Conservation (phyloP, 2,113 vertebrate genomes). For the Syngnathus scovelli region DNA sequence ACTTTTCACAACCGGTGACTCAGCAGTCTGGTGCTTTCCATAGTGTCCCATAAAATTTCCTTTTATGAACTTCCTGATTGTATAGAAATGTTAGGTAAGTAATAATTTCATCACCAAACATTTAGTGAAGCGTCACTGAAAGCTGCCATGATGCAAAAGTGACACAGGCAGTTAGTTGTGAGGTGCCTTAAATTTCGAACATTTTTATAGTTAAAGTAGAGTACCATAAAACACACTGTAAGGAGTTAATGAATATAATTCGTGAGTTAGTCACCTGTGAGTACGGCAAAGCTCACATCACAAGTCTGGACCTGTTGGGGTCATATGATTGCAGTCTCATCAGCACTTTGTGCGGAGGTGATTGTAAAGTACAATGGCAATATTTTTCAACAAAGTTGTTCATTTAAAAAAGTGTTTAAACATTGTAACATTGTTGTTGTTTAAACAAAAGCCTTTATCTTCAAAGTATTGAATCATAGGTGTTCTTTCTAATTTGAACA, state of each 20-base stretch:
- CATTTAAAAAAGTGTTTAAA: neutral
- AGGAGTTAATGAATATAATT: constrained; percentile 3
- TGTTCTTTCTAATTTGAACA: too few relatives aligned
- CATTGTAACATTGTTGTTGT: neutral
- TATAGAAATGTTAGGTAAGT: neutral
- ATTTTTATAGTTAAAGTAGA: neutral
- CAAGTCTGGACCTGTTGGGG: constrained; percentile 28
- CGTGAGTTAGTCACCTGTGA: constrained; percentile 43
- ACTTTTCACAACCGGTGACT: constrained; percentile 27
- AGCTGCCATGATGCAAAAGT: neutral
- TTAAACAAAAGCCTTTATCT: neutral
- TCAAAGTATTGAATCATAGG: neutral
- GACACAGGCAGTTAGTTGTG: too few relatives aligned
- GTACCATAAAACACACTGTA: neutral
- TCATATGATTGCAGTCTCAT: neutral
- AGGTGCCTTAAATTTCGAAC: neutral
- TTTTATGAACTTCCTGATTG: neutral
- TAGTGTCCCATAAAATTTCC: neutral
- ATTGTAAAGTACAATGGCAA: neutral
- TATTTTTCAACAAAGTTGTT: neutral
- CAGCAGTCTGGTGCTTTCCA: constrained; percentile 1
- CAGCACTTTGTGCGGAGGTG: neutral
- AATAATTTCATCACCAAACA: neutral
- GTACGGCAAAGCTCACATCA: constrained; percentile 24
- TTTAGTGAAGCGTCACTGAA: neutral